Evolutionary conservation across 2,888 invertebrate genomes (phyloP), one percentile per base, ranked within the genome.

Genomic region (Alviniconcha strummeri): DNA sequence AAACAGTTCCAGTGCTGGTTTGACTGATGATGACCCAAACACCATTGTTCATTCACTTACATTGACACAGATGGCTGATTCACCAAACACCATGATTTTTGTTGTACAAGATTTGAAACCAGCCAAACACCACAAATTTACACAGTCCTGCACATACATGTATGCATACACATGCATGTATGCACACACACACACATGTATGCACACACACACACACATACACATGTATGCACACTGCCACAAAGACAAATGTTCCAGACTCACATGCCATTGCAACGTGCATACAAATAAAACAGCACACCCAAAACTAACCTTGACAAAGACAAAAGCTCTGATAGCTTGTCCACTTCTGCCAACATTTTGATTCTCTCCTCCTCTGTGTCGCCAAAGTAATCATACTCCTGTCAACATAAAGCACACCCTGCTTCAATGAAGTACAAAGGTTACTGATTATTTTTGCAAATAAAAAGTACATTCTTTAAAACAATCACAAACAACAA

Each of bases 291-390:
- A 6, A 52, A 1, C n/a, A 7, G 52, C 52, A 72, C 52, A 19
- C 52, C n/a, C 72, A 72, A 19, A 6, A 74, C 54, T 1, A 85
- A 93, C 92, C 89, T 92, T 15, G 89, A 86, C 7, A 93, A 78
- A 17, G 91, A 90, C 17, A 94, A 84, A 9, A 90, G 84, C 80
- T 98, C 98, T 93, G 98, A 98, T 81, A 98, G 95, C 93, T 96
- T 97, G 92, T 99, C 98, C 5, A 98, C 95, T n/a, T 97, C 97
- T 72, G 97, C 96, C 97, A 99, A 97, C 91, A 98, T 96, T 79
- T 95, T 94, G 3, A 98, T 95, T 85, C 95, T 95, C 93, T 97
- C 97, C 55, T 96, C 95, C 19, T 96, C 96, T 90, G 95, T 95
- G 81, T 95, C 95, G 8, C 96, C 94, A 93, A 96, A 99, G 92